Evolutionary conservation across 2,888 invertebrate species (phyloP).

Genomic region (Acronicta alni): DNA sequence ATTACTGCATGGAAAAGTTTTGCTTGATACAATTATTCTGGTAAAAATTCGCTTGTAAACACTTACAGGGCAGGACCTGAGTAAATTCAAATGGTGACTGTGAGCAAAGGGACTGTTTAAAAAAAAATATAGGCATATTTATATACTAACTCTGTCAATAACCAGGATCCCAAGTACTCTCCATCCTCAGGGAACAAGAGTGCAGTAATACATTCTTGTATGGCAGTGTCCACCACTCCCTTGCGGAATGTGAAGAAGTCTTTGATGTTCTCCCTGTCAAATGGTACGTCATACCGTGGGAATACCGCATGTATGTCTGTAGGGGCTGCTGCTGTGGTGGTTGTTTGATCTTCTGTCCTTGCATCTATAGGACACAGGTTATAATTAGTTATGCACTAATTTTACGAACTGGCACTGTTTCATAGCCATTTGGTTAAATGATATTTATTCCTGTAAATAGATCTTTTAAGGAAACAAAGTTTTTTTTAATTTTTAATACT

Average conservation of each 20-base stretch:
- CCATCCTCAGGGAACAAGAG: slow-evolving; percentile 92
- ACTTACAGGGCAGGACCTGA: too few species aligned
- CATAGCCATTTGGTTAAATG: too few species aligned
- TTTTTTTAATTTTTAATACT: too few species aligned
- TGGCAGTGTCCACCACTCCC: slow-evolving; percentile 92
- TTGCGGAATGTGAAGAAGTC: slow-evolving; percentile 93
- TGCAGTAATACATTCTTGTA: slow-evolving; percentile 91
- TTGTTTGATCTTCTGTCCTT: slow-evolving; percentile 67
- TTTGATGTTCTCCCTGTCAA: slow-evolving; percentile 89
- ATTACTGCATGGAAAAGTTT: too few species aligned
- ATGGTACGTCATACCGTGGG: slow-evolving; percentile 83
- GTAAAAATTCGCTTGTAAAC: too few species aligned
- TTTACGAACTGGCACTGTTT: too few species aligned
- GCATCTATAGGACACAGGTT: slow-evolving; percentile 70
- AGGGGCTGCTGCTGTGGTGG: slow-evolving; percentile 65
- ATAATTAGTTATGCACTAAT: too few species aligned
- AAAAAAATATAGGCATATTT: not conserved
- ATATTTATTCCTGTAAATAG: too few species aligned
- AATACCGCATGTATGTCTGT: slow-evolving; percentile 75
- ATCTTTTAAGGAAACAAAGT: too few species aligned
- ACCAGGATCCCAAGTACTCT: slow-evolving; percentile 92
- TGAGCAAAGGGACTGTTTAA: too few species aligned
- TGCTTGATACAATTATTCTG: too few species aligned
- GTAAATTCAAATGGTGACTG: too few species aligned
- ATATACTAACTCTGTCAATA: slow-evolving; percentile 93